Percentiles rank a stretch among this genome's conserved stretches.
Conservation (phyloP, 2,113 vertebrate genomes). For the Delphinus delphis region DNA sequence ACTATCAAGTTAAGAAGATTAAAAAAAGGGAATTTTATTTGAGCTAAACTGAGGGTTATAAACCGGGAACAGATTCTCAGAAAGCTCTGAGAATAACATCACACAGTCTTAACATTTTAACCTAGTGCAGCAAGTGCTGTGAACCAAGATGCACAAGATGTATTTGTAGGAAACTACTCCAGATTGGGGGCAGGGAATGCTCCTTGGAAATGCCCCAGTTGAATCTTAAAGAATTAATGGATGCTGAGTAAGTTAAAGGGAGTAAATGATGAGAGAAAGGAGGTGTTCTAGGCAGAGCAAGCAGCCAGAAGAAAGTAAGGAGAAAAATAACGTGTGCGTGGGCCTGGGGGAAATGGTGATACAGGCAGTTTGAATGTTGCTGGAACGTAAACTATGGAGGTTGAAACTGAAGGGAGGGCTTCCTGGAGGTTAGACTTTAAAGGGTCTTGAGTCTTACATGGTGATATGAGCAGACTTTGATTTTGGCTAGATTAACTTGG, state of each 20-base stretch:
- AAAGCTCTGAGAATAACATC: background rate
- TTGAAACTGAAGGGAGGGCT: background rate
- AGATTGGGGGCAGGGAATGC: background rate
- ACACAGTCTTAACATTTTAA: background rate
- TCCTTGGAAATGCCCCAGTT: background rate
- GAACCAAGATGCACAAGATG: background rate
- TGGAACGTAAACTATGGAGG: background rate
- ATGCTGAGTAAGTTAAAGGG: background rate
- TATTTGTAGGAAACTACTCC: background rate
- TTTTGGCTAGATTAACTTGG: background rate
- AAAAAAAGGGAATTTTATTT: background rate
- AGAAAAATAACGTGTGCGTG: background rate
- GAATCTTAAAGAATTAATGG: background rate
- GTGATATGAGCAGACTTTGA: background rate
- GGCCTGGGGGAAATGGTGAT: rapidly evolving
- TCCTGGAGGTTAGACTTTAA: background rate
- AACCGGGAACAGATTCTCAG: background rate
- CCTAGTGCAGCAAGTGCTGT: background rate
- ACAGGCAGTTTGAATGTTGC: background rate
- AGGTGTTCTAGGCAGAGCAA: background rate
- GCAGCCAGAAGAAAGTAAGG: background rate
- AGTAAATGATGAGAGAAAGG: background rate
- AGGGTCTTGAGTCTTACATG: background rate
- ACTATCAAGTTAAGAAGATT: background rate
- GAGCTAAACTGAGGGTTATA: background rate